These are phyloP conservation scores for Heterodera carotae DNA, from an alignment of 1,140 invertebrate species.

Conservation along the genomic window DNA sequence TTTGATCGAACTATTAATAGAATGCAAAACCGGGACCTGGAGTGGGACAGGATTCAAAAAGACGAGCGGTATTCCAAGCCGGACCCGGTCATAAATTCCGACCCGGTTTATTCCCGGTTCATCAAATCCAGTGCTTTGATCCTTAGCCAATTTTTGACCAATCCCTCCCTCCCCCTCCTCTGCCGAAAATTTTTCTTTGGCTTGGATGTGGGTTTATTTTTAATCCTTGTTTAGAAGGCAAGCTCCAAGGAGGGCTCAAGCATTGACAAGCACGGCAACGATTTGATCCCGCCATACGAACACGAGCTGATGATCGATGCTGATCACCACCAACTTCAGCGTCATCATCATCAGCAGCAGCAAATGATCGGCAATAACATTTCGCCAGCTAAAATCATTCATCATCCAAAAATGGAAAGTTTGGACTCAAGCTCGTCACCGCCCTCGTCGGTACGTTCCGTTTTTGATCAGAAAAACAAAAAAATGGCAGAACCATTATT, in stretches of 20 bases:
- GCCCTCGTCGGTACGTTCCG: constrained; percentile 29
- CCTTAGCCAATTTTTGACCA: too few species aligned
- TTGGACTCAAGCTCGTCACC: constrained; percentile 33
- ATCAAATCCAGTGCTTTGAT: too few species aligned
- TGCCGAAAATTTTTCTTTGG: neutral
- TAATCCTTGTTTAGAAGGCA: neutral
- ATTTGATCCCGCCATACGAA: constrained; percentile 21
- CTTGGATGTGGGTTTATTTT: neutral
- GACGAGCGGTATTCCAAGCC: too few species aligned
- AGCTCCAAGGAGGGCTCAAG: constrained; percentile 28
- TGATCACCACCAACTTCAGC: neutral
- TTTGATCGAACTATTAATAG: too few species aligned
- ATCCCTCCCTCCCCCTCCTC: too few species aligned
- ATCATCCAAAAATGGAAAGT: constrained; percentile 24
- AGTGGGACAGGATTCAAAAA: too few species aligned
- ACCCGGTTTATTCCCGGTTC: too few species aligned
- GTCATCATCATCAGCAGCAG: neutral
- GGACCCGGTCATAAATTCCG: too few species aligned
- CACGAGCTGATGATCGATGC: constrained; percentile 23
- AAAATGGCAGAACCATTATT: too few species aligned
- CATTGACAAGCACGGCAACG: constrained; percentile 28
- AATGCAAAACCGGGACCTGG: too few species aligned
- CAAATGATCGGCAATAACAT: neutral
- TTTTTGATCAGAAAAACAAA: too few species aligned
- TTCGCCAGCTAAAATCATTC: neutral